phyloP scores from a whole-genome alignment of 2,888 invertebrate genomes.

The Pammene fasciana region DNA sequence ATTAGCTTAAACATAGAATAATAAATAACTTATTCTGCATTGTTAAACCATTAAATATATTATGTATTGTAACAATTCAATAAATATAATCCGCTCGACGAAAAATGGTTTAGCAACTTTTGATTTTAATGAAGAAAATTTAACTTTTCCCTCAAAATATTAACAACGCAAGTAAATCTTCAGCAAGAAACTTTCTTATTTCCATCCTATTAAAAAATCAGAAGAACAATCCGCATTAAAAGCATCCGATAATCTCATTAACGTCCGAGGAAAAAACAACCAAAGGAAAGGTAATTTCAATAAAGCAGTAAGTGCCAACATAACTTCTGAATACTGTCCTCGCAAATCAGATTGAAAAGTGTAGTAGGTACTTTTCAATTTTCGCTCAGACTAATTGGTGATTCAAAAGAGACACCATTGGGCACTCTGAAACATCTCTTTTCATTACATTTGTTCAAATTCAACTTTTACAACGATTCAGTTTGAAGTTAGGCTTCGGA shows the following conservation, averaged over 20 bases:
- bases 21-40: background rate
- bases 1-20: conserved; percentile 32
- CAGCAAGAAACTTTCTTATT: conserved; percentile 23
- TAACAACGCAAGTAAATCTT: conserved; percentile 15
- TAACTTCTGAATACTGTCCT: conserved; percentile 52
- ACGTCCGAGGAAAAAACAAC: conserved; percentile 42
- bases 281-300: conserved; percentile 59
- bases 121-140: background rate
- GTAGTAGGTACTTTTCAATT: conserved; percentile 55
- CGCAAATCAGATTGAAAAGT: conserved; percentile 53
- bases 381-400: conserved; percentile 54
- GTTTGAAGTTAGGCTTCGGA: conserved; percentile 40
- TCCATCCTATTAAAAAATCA: conserved; percentile 29
- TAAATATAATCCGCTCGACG: background rate
- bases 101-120: conserved; percentile 2
- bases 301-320: conserved; percentile 51
- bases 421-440: conserved; percentile 43
- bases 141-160: background rate
- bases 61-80: background rate
- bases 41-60: background rate
- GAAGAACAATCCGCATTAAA: conserved; percentile 37
- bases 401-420: conserved; percentile 47
- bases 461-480: conserved; percentile 41
- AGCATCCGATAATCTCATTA: conserved; percentile 53
- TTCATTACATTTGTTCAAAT: conserved; percentile 43